Conservation (phyloP, 2,888 invertebrate species). For the Pantelozetes paolii region DNA sequence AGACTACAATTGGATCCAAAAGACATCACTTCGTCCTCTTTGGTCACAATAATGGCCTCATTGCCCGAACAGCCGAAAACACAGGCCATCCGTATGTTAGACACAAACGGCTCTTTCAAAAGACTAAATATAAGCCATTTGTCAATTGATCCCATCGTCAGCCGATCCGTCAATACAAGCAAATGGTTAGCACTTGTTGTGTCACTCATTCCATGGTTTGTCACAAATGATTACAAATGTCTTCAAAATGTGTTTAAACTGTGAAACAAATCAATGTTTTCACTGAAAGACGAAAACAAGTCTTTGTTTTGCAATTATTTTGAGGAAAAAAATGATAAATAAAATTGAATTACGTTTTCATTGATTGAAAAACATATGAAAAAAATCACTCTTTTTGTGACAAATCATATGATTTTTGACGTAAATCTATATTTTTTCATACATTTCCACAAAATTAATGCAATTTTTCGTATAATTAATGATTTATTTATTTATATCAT, state of each 20-base stretch:
- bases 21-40: conserved; percentile 59
- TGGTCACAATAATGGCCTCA: conserved; percentile 60
- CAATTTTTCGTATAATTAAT: too few relatives aligned
- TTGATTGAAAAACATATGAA: background rate
- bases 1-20: conserved; percentile 60
- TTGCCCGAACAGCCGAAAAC: conserved; percentile 61
- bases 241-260: background rate
- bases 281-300: background rate
- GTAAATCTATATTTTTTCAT: too few relatives aligned
- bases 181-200: conserved; percentile 3
- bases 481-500: too few relatives aligned
- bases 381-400: background rate
- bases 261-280: background rate
- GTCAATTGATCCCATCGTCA: conserved; percentile 50
- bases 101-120: conserved; percentile 56
- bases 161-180: conserved; percentile 8
- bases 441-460: too few relatives aligned
- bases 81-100: conserved; percentile 57
- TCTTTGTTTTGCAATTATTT: background rate
- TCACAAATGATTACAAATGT: background rate
- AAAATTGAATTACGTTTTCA: background rate
- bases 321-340: background rate
- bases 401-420: background rate
- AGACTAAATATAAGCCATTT: conserved; percentile 62
- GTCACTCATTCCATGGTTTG: background rate